Base-by-base conservation (phyloP, 2,113 vertebrate species). In the Thamnaconus septentrionalis region DNA sequence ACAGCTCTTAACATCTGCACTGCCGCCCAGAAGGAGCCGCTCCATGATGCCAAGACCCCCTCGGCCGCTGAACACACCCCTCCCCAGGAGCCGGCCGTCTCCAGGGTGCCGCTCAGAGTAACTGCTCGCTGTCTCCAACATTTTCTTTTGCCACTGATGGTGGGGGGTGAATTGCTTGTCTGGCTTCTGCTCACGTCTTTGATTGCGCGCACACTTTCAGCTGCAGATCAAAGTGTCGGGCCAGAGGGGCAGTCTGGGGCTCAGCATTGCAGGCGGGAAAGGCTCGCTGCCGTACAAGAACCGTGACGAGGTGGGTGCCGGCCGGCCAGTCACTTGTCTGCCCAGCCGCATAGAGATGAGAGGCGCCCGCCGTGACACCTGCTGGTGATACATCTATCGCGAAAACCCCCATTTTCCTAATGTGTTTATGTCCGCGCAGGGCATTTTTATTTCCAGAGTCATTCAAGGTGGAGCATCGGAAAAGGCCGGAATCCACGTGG, bases 251-350 rank as follows among this genome's bases (percentile, higher is more conserved):
- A 87, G 92, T 74, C 85, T 94, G 76, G 94, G 94, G 53, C 92
- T 95, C 86, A 94, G 93, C 85, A 94, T 95, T 76, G 94, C 92
- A 62, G 94, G 94, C 83, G 94, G 93, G 80, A 94, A 90, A 69
- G 91, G 92, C 61, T 94, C 94, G 53, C 81, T 93, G 81, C 92
- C 94, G 46, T 94, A 90, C 82, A 93, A 91, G 89, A 91, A 92
- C 77, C 90, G 90, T 0, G 91, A 93, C 73, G 93, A 96, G 90
- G 95, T 94, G 63, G 69, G 77, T 53, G 52, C 54, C 60, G 9
- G 6, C 47, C 5, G 8, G 53, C 44, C 44, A 6, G 44, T 3
- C 7, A 6, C 44, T 45, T 31, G 18, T 31, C 18, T 31, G 18
- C 18, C 18, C 18, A 2, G 18, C 18, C 18, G 18, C 18, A 31